Base-by-base conservation (phyloP, 2,113 vertebrate species). In the Pipa parva region DNA sequence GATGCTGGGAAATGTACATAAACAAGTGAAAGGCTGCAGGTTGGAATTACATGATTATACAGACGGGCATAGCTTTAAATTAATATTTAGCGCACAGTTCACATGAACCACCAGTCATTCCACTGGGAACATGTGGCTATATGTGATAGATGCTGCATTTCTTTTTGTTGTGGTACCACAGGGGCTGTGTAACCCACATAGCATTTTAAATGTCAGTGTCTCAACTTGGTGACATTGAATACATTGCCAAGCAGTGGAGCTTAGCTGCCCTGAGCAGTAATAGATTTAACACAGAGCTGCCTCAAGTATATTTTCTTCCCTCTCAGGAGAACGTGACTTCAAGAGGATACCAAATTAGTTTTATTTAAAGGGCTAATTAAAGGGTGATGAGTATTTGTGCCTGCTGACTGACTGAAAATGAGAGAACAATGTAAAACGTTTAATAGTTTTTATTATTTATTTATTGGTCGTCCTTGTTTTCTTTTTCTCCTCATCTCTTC, bases 351-450 rank as follows among this genome's bases (percentile, higher is more conserved):
- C 48, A 46, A 70, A 39, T 82, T n/a, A n/a, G n/a, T n/a, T n/a
- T n/a, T 75, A 75, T 85, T 71, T 75, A 83, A 77, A 78, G 81
- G 79, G 84, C 84, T 79, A 77, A 64, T 59, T 52, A 1, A 42
- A 72, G 51, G 69, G 63, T 63, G 63, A 27, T 63, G 46, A 0
- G 20, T 71, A 71, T 73, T 72, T 60, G 61, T 59, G 74, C 37
- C 3, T 76, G 72, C 37, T 63, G 46, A 25, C 29, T 59, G 64
- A 36, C 21, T 50, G 57, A 29, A 59, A 20, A n/a, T 20, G 66
- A 39, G 66, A 6, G 27, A 46, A 74, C 59, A 29, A n/a, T 52
- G 9, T 72, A 52, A 31, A n/a, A 42, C 18, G 15, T 22, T 13
- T 36, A 22, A 21, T 58, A 11, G 37, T 33, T 50, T 77, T 76